Conservation (phyloP, 2,797 vertebrate genomes). For the Pachyuromys duprasi region DNA sequence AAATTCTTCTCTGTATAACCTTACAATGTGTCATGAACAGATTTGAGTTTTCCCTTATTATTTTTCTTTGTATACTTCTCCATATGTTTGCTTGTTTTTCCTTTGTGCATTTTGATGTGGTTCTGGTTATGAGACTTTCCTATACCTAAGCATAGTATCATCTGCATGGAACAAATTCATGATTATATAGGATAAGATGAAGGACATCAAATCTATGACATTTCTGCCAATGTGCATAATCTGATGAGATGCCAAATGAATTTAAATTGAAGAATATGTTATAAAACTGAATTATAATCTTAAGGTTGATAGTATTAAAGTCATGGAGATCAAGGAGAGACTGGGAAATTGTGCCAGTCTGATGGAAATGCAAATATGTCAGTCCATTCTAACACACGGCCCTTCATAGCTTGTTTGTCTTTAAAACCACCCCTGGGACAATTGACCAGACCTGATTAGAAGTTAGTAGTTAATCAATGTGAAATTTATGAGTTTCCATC, state of each 20-base stretch:
- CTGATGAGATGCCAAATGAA: neutral
- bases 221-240: conserved; percentile 22
- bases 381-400: neutral
- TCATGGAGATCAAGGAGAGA: conserved; percentile 13
- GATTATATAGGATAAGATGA: neutral
- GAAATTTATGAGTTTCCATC: neutral
- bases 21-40: neutral
- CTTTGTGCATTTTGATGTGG: conserved; percentile 8
- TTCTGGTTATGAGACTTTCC: conserved; percentile 28
- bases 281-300: neutral
- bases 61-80: neutral
- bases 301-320: neutral
- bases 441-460: neutral
- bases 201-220: neutral
- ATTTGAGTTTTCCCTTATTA: neutral
- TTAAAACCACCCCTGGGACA: neutral
- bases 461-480: neutral
- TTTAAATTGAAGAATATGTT: neutral
- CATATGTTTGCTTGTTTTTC: neutral
- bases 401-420: neutral
- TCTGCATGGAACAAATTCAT: neutral
- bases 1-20: conserved; percentile 4
- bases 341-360: neutral
- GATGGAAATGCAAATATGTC: neutral
- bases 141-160: neutral